phyloP scores from a whole-genome alignment of 2,797 vertebrate genomes.

The Salarias fasciatus region DNA sequence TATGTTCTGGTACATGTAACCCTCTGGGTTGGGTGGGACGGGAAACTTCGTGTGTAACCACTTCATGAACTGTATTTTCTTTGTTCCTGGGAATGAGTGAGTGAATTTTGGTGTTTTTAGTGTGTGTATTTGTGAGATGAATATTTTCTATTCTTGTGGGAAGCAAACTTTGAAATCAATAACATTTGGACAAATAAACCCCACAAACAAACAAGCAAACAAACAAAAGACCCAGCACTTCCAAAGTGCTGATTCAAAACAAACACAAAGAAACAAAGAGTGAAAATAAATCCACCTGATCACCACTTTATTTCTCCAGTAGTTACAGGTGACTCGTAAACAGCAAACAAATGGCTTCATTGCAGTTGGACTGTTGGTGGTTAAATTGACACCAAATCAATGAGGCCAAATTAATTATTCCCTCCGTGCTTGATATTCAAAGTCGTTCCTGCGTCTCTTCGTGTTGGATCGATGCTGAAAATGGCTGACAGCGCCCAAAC shows the following conservation, averaged over 20 bases:
- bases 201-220: too few species aligned
- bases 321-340: neutral
- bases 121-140: too few species aligned
- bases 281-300: neutral
- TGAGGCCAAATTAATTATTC: neutral
- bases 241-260: neutral
- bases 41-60: too few species aligned
- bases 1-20: too few species aligned
- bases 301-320: neutral
- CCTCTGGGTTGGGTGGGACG: too few species aligned
- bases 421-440: neutral
- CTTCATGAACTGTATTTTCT: too few species aligned
- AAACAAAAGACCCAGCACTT: too few species aligned
- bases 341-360: neutral
- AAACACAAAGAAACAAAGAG: neutral
- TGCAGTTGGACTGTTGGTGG: neutral
- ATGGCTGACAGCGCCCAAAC: conserved; percentile 31
- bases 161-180: too few species aligned
- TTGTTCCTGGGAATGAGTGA: too few species aligned
- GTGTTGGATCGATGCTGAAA: conserved; percentile 7
- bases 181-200: too few species aligned
- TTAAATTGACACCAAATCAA: neutral
- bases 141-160: too few species aligned
- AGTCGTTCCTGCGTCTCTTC: neutral
- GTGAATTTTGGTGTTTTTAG: too few species aligned